These are phyloP conservation scores for Phrynocephalus vlangalii DNA, from an alignment of 2,797 vertebrate genomes.

Conservation along the genomic window DNA sequence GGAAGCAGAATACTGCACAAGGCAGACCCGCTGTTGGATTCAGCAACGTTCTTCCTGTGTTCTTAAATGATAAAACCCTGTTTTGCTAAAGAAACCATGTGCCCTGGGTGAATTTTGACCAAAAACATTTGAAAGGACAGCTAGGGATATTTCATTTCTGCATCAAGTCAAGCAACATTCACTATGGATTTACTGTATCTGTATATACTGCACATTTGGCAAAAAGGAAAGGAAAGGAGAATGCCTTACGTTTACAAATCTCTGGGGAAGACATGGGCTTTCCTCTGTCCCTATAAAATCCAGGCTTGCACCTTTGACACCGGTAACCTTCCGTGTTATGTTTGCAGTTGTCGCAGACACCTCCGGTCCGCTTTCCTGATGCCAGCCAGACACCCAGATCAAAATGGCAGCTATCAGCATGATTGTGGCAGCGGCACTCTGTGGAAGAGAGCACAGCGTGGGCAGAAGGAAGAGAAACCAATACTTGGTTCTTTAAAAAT, in stretches of 20 bases:
- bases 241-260: constrained; percentile 85
- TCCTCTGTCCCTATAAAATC: constrained; percentile 81
- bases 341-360: constrained; percentile 85
- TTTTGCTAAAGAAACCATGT: background rate
- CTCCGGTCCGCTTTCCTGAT: constrained; percentile 82
- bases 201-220: rapidly evolving
- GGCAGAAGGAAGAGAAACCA: too few relatives aligned
- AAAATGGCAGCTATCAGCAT: constrained; percentile 87
- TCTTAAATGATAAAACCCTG: background rate
- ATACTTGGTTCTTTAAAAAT: too few relatives aligned
- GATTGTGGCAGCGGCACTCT: constrained; percentile 90
- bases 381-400: constrained; percentile 84
- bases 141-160: background rate
- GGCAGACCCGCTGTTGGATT: background rate
- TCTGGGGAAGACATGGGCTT: constrained; percentile 80
- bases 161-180: background rate
- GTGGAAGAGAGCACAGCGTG: background rate
- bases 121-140: background rate
- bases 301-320: constrained; percentile 87
- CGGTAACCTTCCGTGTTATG: constrained; percentile 87
- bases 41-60: background rate
- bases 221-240: rapidly evolving
- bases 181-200: background rate
- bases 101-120: too few relatives aligned
- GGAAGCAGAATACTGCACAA: background rate